Evolutionary conservation across 53 echinoderm and acorn worm species (phyloP), one percentile per base, ranked within the genome.

Genomic region (Echinometra lucunter): DNA sequence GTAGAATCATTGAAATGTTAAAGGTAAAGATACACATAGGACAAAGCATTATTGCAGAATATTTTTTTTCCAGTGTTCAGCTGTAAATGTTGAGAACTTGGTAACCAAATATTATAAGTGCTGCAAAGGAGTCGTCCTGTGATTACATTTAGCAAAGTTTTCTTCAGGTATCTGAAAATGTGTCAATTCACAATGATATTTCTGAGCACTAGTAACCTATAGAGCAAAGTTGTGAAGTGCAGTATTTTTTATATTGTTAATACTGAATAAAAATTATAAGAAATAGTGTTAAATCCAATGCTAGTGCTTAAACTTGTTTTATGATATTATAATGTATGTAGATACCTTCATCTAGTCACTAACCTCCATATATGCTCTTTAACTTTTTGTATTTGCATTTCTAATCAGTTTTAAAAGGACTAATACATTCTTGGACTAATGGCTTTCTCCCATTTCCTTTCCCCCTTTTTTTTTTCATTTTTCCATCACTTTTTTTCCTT

Each of bases 361-460:
- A 19, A 32, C 4, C 21, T 6, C 4, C 42, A 78, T 78, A 16
- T 6, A 35, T n/a, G n/a, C 35, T 78, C 8, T 63, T 5, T 63
- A 63, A 63, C 78, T 78, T 40, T 78, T 3, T 53, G 8, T 1
- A 78, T 23, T 23, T 63, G 19, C 23, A 63, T 40, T 17, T 40
- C 78, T 78, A 19, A 75, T 75, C 75, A 75, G 38, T 37, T 75
- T 37, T 75, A 75, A 75, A 38, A 78, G 35, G 37, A 78, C 78
- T 78, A 78, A 78, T 78, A 78, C 78, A 78, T 78, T 42, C 78
- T 40, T 78, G 78, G 78, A 78, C 42, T 78, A 78, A 78, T 78
- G 38, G 17, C 78, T 78, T 21, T 78, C 42, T 42, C 78, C 42
- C 78, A 4, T 42, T 75, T 42, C 78, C 40, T 6, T 78, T 16